These are phyloP conservation scores for Chymomyza costata DNA, from an alignment of 1,140 invertebrate species.

Conservation along the genomic window DNA sequence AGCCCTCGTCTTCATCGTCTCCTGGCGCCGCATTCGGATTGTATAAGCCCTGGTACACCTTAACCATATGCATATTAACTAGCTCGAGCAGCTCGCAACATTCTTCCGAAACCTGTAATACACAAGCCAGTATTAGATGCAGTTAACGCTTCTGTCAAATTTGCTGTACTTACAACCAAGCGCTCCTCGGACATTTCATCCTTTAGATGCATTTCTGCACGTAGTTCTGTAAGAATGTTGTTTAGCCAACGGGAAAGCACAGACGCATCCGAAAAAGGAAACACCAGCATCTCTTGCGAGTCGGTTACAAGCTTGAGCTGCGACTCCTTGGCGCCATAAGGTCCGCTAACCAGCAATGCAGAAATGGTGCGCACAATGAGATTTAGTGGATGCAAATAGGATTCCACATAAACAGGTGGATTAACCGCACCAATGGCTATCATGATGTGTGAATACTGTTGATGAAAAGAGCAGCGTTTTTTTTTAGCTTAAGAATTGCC, in stretches of 20 bases:
- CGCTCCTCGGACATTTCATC: conserved; percentile 29
- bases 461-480: too few relatives aligned
- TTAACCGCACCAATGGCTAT: conserved; percentile 45
- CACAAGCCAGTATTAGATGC: too few relatives aligned
- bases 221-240: conserved; percentile 36
- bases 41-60: too few relatives aligned
- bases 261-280: conserved; percentile 28
- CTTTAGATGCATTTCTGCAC: conserved; percentile 19
- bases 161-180: too few relatives aligned
- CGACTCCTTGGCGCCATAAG: conserved; percentile 22
- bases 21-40: too few relatives aligned
- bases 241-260: conserved; percentile 46
- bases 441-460: conserved; percentile 22
- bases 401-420: conserved; percentile 30
- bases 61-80: too few relatives aligned
- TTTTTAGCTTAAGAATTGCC: too few relatives aligned
- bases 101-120: too few relatives aligned
- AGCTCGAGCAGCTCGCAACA: too few relatives aligned
- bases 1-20: too few relatives aligned
- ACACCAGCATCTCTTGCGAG: conserved; percentile 17
- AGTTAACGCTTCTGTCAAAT: too few relatives aligned
- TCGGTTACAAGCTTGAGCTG: conserved; percentile 35
- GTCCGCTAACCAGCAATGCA: conserved; percentile 24
- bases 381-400: conserved; percentile 44
- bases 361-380: conserved; percentile 38